A percentile compares a stretch with the other conserved stretches of the same genome.
Evolutionary conservation across 64 coral and sea anemone genomes (phyloP).

Genomic region (Astreopora myriophthalma): DNA sequence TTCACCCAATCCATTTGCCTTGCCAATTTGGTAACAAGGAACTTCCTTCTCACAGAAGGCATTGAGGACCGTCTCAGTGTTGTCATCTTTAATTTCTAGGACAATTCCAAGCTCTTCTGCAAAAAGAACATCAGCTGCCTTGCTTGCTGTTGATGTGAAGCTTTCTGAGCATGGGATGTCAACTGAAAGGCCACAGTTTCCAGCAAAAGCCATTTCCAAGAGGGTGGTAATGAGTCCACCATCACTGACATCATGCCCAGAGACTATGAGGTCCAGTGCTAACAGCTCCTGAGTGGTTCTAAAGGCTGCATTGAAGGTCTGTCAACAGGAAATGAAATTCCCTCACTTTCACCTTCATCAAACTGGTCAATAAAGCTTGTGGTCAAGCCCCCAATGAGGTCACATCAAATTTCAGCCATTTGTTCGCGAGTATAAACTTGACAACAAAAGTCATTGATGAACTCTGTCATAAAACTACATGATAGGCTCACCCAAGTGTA

Average conservation of each 20-base stretch:
- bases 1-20: constrained; percentile 65
- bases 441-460: too few species aligned
- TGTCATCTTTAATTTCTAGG: constrained; percentile 69
- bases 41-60: constrained; percentile 49
- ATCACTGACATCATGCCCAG: constrained; percentile 96
- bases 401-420: too few species aligned
- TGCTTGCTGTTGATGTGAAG: constrained; percentile 6
- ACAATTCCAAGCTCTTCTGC: constrained; percentile 93
- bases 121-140: constrained; percentile 77
- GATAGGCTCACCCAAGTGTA: too few species aligned
- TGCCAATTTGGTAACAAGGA: constrained; percentile 73
- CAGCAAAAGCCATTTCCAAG: constrained; percentile 98
- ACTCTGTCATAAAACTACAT: too few species aligned
- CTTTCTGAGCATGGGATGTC: constrained; percentile 42
- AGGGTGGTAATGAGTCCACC: constrained; percentile 88
- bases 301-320: constrained; percentile 84
- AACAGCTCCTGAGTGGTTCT: constrained; percentile 81
- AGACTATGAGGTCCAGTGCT: constrained; percentile 52
- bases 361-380: too few species aligned
- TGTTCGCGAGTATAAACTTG: too few species aligned
- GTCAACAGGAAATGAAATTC: background rate
- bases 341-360: background rate
- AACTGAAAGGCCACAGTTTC: constrained; percentile 83
- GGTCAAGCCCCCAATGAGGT: too few species aligned
- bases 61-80: constrained; percentile 69